These are phyloP conservation scores for Zenarchopterus dispar DNA, from an alignment of 2,797 vertebrate species.

Conservation along the genomic window DNA sequence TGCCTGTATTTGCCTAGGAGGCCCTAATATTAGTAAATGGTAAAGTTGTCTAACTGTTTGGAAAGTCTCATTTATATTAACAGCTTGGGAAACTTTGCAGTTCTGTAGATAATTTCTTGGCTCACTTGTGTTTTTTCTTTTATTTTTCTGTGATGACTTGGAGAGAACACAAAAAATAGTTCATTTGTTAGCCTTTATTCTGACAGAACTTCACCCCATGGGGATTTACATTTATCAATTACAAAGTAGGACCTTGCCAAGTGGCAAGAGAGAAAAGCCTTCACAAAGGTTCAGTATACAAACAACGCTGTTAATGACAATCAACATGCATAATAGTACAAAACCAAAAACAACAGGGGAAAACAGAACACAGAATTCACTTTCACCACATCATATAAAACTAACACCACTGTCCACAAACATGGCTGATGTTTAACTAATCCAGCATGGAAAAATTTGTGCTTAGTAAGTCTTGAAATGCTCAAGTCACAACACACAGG, in stretches of 20 bases:
- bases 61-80: background rate
- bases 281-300: constrained; percentile 58
- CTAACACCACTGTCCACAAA: too few relatives aligned
- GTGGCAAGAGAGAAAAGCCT: too few relatives aligned
- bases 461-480: constrained; percentile 13
- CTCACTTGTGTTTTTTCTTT: too few relatives aligned
- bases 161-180: background rate
- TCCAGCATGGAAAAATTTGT: background rate
- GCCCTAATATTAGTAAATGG: too few relatives aligned
- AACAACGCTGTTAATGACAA: constrained; percentile 44
- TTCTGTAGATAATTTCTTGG: too few relatives aligned
- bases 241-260: constrained; percentile 45
- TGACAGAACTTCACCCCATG: constrained; percentile 64
- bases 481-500: constrained; percentile 11
- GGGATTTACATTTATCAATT: constrained; percentile 64
- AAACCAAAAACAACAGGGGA: too few relatives aligned
- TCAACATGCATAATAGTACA: constrained; percentile 62
- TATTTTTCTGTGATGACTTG: background rate
- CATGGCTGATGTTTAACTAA: constrained; percentile 10
- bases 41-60: too few relatives aligned
- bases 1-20: too few relatives aligned
- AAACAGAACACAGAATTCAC: too few relatives aligned
- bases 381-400: too few relatives aligned
- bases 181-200: constrained; percentile 70
- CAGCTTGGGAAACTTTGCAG: background rate